Conservation (phyloP, 1,140 invertebrate species). For the Hyposmocoma kahamanoa region DNA sequence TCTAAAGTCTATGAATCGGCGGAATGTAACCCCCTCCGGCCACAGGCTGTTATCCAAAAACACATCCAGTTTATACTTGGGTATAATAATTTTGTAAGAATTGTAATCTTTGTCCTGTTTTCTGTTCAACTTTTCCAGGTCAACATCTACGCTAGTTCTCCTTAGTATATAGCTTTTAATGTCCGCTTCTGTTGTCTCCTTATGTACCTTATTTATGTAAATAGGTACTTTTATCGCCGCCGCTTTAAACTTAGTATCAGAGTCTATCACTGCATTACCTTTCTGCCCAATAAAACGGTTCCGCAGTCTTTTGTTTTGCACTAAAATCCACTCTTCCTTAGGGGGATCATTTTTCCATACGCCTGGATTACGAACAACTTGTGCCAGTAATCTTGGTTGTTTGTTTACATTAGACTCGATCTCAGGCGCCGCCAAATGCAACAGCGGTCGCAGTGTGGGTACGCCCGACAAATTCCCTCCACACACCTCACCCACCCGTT, state of each 20-base stretch:
- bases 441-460: too few relatives aligned
- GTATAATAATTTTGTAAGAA: background rate
- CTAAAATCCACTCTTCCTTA: background rate
- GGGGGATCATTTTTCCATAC: background rate
- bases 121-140: background rate
- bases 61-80: background rate
- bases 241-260: too few relatives aligned
- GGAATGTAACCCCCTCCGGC: too few relatives aligned
- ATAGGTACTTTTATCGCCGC: background rate
- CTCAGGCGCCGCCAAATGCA: too few relatives aligned
- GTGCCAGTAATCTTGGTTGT: background rate
- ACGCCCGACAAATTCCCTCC: too few relatives aligned
- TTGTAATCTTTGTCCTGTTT: background rate
- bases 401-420: too few relatives aligned
- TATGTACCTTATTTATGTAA: background rate
- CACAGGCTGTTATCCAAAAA: too few relatives aligned
- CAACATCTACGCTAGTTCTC: background rate
- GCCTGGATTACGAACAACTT: background rate
- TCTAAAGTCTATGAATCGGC: too few relatives aligned
- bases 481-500: background rate
- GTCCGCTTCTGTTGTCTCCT: background rate
- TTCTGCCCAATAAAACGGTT: background rate
- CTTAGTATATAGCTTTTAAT: background rate
- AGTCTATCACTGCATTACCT: background rate
- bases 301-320: background rate